Conservation (phyloP, 2,113 vertebrate species). For the Chaenocephalus aceratus region DNA sequence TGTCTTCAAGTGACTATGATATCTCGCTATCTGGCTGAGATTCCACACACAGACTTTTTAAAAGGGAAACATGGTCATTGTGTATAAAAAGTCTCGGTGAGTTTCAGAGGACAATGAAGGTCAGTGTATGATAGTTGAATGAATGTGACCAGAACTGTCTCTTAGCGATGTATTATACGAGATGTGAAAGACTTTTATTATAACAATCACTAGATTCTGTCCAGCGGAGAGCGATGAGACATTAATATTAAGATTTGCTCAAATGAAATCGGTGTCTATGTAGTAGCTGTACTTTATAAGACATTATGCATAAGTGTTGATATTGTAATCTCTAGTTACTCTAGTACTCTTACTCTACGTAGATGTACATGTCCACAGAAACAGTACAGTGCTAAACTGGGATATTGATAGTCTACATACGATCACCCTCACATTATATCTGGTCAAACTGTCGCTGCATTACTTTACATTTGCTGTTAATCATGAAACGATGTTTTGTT, state of each 20-base stretch:
- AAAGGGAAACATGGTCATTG: constrained; percentile 32
- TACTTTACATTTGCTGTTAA: constrained; percentile 48
- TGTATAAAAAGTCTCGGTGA: constrained; percentile 26
- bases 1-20: constrained; percentile 93
- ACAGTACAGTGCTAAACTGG: constrained; percentile 34
- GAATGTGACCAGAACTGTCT: constrained; percentile 66
- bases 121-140: constrained; percentile 44
- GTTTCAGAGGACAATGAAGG: constrained; percentile 49
- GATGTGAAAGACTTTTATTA: constrained; percentile 70
- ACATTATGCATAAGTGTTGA: constrained; percentile 71
- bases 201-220: constrained; percentile 63
- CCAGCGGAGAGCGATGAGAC: constrained; percentile 37
- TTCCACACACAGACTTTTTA: constrained; percentile 32
- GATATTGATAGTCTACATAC: constrained; percentile 50
- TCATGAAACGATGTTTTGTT: background rate
- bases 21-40: constrained; percentile 93
- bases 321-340: constrained; percentile 75
- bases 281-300: constrained; percentile 81
- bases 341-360: constrained; percentile 71
- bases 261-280: constrained; percentile 58
- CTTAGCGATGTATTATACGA: constrained; percentile 69
- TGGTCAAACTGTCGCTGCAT: constrained; percentile 43
- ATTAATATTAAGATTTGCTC: constrained; percentile 49
- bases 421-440: constrained; percentile 37
- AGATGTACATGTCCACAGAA: constrained; percentile 66